Conservation (phyloP, 2,113 vertebrate species). For the Lepus europaeus region DNA sequence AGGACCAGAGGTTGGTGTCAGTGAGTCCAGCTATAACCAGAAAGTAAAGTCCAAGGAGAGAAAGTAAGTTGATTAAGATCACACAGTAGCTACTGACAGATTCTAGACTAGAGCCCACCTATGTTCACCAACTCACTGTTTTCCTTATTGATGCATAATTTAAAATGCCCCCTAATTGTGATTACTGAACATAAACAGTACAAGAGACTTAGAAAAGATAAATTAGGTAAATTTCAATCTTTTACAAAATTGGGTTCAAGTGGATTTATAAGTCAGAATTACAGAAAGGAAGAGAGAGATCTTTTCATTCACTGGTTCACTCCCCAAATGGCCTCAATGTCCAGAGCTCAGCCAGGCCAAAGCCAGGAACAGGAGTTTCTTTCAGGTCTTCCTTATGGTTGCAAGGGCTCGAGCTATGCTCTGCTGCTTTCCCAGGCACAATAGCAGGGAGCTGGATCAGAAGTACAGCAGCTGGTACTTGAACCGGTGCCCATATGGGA, state of each 20-base stretch:
- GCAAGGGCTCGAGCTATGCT: no score
- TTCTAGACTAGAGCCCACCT: background rate
- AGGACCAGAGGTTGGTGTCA: constrained; percentile 3
- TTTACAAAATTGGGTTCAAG: background rate
- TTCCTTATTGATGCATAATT: background rate
- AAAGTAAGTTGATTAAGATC: background rate
- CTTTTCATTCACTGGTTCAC: background rate
- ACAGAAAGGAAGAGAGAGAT: constrained; percentile 22
- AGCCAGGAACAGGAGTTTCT: no score
- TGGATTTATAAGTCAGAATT: constrained; percentile 4
- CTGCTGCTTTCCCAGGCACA: no score
- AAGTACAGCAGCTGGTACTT: no score
- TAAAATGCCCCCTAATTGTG: background rate
- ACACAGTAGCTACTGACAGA: background rate
- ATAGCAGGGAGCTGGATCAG: no score
- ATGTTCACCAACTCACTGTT: background rate
- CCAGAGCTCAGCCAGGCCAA: no score
- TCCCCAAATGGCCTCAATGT: no score
- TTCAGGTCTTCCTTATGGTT: no score
- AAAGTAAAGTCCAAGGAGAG: constrained; percentile 24
- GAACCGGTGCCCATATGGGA: no score
- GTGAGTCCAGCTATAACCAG: background rate
- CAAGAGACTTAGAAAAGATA: constrained; percentile 54
- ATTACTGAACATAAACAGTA: background rate
- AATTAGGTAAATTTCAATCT: constrained; percentile 50